Evolutionary conservation across 2,888 invertebrate species (phyloP).

Genomic region (Apamea crenata): DNA sequence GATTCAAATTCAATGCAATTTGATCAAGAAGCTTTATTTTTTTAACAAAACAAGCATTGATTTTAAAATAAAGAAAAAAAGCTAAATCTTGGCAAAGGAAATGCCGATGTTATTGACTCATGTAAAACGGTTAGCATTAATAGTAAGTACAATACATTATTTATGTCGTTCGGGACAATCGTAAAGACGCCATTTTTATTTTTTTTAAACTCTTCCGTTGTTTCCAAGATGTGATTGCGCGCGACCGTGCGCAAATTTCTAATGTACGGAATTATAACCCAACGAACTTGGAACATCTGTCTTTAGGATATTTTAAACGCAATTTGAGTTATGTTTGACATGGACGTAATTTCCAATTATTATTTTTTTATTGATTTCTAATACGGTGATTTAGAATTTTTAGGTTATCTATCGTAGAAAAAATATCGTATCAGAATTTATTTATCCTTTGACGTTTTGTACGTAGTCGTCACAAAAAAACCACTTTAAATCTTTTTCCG

Average conservation of each 20-base stretch:
- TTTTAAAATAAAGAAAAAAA: constrained; percentile 20
- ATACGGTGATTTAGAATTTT: not conserved
- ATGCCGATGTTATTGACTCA: constrained; percentile 75
- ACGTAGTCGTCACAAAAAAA: not conserved
- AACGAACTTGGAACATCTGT: constrained; percentile 19
- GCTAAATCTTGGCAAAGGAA: constrained; percentile 35
- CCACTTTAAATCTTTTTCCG: not conserved
- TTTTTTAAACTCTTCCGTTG: constrained; percentile 75
- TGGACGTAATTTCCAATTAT: not conserved
- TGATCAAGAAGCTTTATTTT: not conserved
- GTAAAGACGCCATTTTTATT: constrained; percentile 75
- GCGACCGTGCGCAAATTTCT: constrained; percentile 72
- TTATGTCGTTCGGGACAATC: constrained; percentile 69
- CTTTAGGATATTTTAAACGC: constrained; percentile 25
- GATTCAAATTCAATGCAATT: not conserved
- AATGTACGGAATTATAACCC: constrained; percentile 64
- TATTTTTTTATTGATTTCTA: constrained; percentile 14
- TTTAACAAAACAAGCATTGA: constrained; percentile 5
- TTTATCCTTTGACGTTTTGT: too few relatives aligned
- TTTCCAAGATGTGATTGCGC: constrained; percentile 71
- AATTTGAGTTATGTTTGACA: constrained; percentile 9
- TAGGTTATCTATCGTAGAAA: not conserved
- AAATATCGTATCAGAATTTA: not conserved
- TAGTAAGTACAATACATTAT: constrained; percentile 75
- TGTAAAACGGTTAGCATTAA: constrained; percentile 72